phyloP scores from a whole-genome alignment of 2,113 vertebrate species.

The Megaceryle torquata region DNA sequence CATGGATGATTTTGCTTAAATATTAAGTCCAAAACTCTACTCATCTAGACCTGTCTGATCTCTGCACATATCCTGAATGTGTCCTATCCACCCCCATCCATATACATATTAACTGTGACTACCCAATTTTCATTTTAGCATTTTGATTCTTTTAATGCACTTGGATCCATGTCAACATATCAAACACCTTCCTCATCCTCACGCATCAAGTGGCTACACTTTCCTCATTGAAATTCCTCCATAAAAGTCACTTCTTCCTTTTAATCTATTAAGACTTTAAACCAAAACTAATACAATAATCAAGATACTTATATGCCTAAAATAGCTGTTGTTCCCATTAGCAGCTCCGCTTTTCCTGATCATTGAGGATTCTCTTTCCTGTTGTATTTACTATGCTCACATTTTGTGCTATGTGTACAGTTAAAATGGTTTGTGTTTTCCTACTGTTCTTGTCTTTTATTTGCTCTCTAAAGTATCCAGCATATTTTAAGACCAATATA shows the following conservation, averaged over 20 bases:
- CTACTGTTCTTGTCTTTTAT: background rate
- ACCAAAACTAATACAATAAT: background rate
- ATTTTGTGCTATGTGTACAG: background rate
- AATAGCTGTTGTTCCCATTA: background rate
- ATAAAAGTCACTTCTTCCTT: background rate
- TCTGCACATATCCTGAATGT: background rate
- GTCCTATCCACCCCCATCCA: background rate
- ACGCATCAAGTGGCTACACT: background rate
- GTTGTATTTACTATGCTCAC: background rate
- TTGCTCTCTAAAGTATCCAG: background rate
- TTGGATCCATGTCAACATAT: background rate
- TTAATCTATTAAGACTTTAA: background rate
- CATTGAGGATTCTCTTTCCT: background rate
- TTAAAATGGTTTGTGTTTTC: background rate
- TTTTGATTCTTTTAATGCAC: background rate
- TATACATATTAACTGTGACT: background rate
- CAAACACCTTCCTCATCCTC: background rate
- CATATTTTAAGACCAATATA: background rate
- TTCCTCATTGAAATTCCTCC: background rate
- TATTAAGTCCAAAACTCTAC: background rate
- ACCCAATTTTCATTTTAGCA: background rate
- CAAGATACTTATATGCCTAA: background rate
- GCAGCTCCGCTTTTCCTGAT: background rate
- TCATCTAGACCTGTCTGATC: background rate
- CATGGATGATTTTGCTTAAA: background rate